Percentiles rank a stretch among this genome's conserved stretches.
phyloP scores from a whole-genome alignment of 2,888 invertebrate genomes.

The Nemoura dubitans region DNA sequence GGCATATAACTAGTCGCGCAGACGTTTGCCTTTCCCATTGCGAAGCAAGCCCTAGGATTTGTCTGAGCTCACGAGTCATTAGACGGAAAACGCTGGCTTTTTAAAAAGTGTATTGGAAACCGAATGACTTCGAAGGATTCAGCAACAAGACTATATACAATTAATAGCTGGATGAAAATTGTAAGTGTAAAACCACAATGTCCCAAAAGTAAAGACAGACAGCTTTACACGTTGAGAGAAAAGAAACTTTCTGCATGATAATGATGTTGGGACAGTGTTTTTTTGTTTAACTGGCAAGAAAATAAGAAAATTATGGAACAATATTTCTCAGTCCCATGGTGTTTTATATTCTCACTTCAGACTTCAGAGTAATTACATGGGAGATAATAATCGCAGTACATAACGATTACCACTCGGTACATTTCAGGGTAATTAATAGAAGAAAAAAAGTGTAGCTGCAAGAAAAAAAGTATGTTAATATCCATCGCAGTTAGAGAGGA shows the following conservation, averaged over 20 bases:
- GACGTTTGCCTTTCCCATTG: too few relatives aligned
- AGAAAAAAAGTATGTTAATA: constrained; percentile 23
- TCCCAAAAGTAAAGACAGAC: too few relatives aligned
- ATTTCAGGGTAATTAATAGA: constrained; percentile 18
- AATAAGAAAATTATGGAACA: neutral
- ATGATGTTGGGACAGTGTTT: neutral
- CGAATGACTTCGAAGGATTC: too few relatives aligned
- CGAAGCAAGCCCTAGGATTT: too few relatives aligned
- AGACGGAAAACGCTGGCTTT: neutral
- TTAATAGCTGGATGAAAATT: too few relatives aligned
- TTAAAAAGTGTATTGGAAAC: too few relatives aligned
- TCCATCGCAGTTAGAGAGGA: constrained; percentile 7
- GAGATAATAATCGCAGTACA: neutral
- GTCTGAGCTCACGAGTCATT: too few relatives aligned
- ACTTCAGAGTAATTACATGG: constrained; percentile 28
- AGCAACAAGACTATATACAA: too few relatives aligned
- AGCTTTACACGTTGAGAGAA: neutral
- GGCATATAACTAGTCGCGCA: too few relatives aligned
- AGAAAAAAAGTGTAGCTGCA: neutral
- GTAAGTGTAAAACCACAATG: too few relatives aligned
- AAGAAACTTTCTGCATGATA: neutral
- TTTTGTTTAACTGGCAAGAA: neutral
- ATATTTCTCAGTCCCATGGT: neutral
- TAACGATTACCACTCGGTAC: neutral
- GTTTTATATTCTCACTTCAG: constrained; percentile 7